Conservation (phyloP, 2,797 vertebrate species). For the Clarias platycephalus region DNA sequence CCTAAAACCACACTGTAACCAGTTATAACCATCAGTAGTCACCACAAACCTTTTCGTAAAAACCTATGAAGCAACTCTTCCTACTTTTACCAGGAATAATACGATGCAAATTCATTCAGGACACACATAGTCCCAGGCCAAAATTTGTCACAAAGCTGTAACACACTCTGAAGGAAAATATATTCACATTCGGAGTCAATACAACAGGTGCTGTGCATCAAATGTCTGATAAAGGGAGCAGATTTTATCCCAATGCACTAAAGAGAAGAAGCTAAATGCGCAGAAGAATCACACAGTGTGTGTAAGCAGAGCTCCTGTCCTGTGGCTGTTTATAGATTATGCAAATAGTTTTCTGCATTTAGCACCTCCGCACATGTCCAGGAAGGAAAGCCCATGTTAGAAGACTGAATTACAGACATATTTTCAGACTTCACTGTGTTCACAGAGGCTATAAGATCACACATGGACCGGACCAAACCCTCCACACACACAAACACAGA, state of each 20-base stretch:
- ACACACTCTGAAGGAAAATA: neutral
- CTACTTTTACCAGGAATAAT: neutral
- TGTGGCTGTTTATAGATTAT: conserved; percentile 36
- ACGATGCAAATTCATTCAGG: neutral
- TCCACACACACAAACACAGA: neutral
- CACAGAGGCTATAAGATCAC: conserved; percentile 10
- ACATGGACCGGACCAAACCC: neutral
- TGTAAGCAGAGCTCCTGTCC: conserved; percentile 22
- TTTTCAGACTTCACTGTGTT: conserved; percentile 9
- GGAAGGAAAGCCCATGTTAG: neutral
- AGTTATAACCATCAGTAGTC: no score
- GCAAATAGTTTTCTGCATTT: conserved; percentile 40
- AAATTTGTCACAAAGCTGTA: neutral
- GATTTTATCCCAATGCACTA: neutral
- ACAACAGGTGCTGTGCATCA: conserved; percentile 13
- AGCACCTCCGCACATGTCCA: conserved; percentile 19
- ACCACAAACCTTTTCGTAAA: neutral
- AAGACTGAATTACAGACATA: conserved; percentile 7
- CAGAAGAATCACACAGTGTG: conserved; percentile 25
- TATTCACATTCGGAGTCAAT: neutral
- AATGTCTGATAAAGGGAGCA: neutral
- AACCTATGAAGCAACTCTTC: neutral
- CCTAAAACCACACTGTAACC: neutral
- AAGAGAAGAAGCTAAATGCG: neutral
- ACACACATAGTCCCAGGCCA: neutral